Conservation (phyloP, 2,888 invertebrate genomes). For the Perdita meconis region DNA sequence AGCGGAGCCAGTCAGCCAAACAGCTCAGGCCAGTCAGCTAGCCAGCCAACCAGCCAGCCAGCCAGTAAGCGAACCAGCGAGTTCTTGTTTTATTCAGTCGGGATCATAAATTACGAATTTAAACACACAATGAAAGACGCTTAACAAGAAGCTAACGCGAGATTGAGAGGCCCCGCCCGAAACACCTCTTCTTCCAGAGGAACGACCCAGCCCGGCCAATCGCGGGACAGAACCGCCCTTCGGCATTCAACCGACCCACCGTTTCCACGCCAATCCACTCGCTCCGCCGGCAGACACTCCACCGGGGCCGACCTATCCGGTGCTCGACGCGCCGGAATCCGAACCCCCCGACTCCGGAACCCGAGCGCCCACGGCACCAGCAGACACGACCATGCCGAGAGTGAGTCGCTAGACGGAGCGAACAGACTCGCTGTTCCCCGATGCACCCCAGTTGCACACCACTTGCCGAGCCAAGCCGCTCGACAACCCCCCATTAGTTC, state of each 20-base stretch:
- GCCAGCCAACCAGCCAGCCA: constrained; percentile 55
- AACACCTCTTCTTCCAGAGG: constrained; percentile 75
- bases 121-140: constrained; percentile 85
- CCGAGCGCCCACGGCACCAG: constrained; percentile 20
- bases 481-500: constrained; percentile 51
- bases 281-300: constrained; percentile 32
- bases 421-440: constrained; percentile 59
- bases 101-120: constrained; percentile 85
- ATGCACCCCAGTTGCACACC: constrained; percentile 67
- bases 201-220: constrained; percentile 74
- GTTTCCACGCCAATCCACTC: constrained; percentile 64
- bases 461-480: constrained; percentile 62
- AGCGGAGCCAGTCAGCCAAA: constrained; percentile 66
- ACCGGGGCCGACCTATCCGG: constrained; percentile 56
- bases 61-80: constrained; percentile 65
- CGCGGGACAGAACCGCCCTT: constrained; percentile 71
- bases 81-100: constrained; percentile 85
- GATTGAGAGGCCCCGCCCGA: constrained; percentile 84
- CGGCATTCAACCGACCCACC: constrained; percentile 57
- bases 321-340: constrained; percentile 30
- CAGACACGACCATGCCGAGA: constrained; percentile 51
- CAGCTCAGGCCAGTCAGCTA: constrained; percentile 62
- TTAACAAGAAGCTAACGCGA: constrained; percentile 85
- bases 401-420: constrained; percentile 61
- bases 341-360: constrained; percentile 40